A percentile compares a stretch with the other conserved stretches of the same genome.
Conservation (phyloP, 2,797 vertebrate species). For the Myotis findleyi region DNA sequence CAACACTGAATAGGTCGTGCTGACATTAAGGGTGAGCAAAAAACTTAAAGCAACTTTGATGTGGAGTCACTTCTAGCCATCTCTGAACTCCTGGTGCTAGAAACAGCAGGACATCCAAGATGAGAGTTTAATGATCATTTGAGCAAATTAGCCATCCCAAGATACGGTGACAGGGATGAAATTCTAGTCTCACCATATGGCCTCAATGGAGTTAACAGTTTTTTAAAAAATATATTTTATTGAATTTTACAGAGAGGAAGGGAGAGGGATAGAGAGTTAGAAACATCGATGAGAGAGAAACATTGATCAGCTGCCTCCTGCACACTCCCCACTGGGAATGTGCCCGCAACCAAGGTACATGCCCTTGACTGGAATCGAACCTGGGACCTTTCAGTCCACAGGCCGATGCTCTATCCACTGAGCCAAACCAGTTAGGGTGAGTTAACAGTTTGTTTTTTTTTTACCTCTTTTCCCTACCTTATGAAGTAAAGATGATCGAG, state of each 20-base stretch:
- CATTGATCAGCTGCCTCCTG: no score
- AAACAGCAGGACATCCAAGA: not conserved
- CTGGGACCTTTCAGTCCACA: no score
- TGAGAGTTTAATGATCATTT: conserved; percentile 15
- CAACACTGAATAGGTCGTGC: not conserved
- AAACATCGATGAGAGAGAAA: no score
- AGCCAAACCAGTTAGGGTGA: no score
- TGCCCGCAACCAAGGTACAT: no score
- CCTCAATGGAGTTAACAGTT: conserved; percentile 11
- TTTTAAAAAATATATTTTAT: not conserved
- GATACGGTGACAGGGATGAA: not conserved
- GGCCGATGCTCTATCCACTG: no score
- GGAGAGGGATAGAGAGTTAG: no score
- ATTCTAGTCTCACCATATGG: not conserved
- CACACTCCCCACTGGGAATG: no score
- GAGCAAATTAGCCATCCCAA: not conserved
- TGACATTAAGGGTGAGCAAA: not conserved
- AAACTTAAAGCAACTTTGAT: conserved; percentile 45
- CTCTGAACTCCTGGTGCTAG: not conserved
- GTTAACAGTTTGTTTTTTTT: not conserved
- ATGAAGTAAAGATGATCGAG: not conserved
- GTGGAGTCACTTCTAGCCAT: not conserved
- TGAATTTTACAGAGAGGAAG: no score
- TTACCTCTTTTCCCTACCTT: not conserved
- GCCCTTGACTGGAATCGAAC: no score